Base-by-base conservation (phyloP, 1,140 invertebrate species). In the Mya arenaria region DNA sequence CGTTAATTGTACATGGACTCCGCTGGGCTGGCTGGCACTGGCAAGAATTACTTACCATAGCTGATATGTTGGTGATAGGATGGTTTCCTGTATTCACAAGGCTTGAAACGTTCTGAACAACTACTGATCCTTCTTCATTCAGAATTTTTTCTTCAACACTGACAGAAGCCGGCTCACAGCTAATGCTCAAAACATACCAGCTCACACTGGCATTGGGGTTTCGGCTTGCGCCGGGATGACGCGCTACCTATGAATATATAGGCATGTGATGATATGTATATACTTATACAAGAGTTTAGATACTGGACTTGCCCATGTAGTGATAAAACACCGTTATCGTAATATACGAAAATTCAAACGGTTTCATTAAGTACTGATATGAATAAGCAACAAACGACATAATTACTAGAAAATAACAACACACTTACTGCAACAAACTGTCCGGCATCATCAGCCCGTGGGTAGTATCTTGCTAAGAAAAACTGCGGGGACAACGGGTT, bases 151-250 rank as follows among this genome's bases (percentile, higher is more conserved):
- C 39, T 17, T 77, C 65, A 23, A 62, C 28, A 0, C 36, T 52
- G 15, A 73, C 52, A n/a, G 44, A 41, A 10, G 4, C 10, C 25
- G 79, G 72, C 2, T 55, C 44, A 41, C 81, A 74, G 3, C 36
- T 58, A 60, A 88, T 80, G n/a, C 85, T 85, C 19, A 75, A 34
- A 0, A 86, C 83, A n/a, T 48, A 63, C 86, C 86, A 88, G 4
- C 34, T 55, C 15, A 72, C 23, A 25, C 39, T 34, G 23, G 34
- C 0, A 15, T 36, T 34, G 37, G 25, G 17, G n/a, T 39, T 55
- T 73, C 69, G 15, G 30, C 75, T 25, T n/a, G 37, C 13, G 66
- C 83, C 30, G 55, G 85, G 85, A 81, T 87, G 85, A 10, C 60
- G 41, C 0, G 78, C 82, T 55, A 56, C 60, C 85, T 86, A n/a